phyloP scores from a whole-genome alignment of 2,888 invertebrate species.

The Cosmopolites sordidus region DNA sequence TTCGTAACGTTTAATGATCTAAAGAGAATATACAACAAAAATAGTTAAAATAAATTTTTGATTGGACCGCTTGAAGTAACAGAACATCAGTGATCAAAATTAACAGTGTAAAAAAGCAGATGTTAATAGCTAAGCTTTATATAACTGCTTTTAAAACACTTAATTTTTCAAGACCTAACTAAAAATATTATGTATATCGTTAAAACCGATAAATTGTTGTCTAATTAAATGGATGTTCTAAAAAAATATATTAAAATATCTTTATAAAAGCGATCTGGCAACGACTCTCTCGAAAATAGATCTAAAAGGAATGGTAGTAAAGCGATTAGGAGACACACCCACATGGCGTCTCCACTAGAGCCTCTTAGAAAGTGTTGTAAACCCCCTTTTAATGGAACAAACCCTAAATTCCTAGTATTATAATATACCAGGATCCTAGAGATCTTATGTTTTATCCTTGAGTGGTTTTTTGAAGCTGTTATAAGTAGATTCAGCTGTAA shows the following conservation, averaged over 20 bases:
- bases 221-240: not conserved
- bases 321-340: slow-evolving; percentile 19
- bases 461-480: slow-evolving; percentile 14
- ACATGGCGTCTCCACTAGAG: slow-evolving; percentile 19
- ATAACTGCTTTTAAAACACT: too few relatives aligned
- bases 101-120: too few relatives aligned
- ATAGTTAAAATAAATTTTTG: too few relatives aligned
- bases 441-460: slow-evolving; percentile 10
- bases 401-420: slow-evolving; percentile 14
- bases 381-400: slow-evolving; percentile 20
- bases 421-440: slow-evolving; percentile 13
- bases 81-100: too few relatives aligned
- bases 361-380: slow-evolving; percentile 18
- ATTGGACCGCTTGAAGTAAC: too few relatives aligned
- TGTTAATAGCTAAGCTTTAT: too few relatives aligned
- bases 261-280: slow-evolving; percentile 5
- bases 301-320: slow-evolving; percentile 15
- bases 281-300: slow-evolving; percentile 11
- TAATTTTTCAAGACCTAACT: too few relatives aligned
- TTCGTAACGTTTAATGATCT: too few relatives aligned
- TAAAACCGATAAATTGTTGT: too few relatives aligned
- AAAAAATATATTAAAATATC: not conserved
- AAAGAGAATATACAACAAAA: too few relatives aligned
- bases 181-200: too few relatives aligned
- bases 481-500: slow-evolving; percentile 12